These are phyloP conservation scores for Lingula anatina DNA, from an alignment of 2,888 invertebrate genomes.

Conservation along the genomic window DNA sequence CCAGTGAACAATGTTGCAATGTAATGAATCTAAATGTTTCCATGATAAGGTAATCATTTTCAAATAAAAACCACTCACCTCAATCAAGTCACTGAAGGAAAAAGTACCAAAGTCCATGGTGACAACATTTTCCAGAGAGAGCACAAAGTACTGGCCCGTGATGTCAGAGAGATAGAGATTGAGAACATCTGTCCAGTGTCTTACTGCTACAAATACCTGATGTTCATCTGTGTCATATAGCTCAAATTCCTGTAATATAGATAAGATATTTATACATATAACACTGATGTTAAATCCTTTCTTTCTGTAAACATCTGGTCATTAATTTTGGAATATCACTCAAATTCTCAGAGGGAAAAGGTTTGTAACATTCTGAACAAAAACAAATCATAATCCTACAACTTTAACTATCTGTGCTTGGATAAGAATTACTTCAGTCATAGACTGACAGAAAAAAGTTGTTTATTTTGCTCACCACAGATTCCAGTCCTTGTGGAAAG, in stretches of 20 bases:
- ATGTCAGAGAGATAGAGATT: slow-evolving; percentile 40
- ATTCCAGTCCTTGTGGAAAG: slow-evolving; percentile 32
- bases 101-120: no score
- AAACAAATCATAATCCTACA: no score
- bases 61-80: not conserved
- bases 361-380: not conserved
- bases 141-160: slow-evolving; percentile 38
- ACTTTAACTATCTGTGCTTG: no score
- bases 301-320: not conserved
- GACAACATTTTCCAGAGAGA: slow-evolving; percentile 28
- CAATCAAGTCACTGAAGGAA: not conserved
- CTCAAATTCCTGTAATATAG: slow-evolving; percentile 31
- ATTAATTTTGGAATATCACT: no score
- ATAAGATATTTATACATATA: not conserved
- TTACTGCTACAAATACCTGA: slow-evolving; percentile 43
- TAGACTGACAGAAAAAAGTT: no score
- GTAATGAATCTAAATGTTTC: not conserved
- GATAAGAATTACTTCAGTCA: no score
- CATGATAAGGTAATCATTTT: not conserved
- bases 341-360: no score
- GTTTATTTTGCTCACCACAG: slow-evolving; percentile 21
- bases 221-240: slow-evolving; percentile 32
- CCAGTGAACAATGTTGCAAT: not conserved
- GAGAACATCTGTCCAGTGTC: slow-evolving; percentile 26
- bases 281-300: not conserved